These are phyloP conservation scores for Eupelmus urozonus DNA, from an alignment of 2,888 invertebrate species.

Conservation along the genomic window DNA sequence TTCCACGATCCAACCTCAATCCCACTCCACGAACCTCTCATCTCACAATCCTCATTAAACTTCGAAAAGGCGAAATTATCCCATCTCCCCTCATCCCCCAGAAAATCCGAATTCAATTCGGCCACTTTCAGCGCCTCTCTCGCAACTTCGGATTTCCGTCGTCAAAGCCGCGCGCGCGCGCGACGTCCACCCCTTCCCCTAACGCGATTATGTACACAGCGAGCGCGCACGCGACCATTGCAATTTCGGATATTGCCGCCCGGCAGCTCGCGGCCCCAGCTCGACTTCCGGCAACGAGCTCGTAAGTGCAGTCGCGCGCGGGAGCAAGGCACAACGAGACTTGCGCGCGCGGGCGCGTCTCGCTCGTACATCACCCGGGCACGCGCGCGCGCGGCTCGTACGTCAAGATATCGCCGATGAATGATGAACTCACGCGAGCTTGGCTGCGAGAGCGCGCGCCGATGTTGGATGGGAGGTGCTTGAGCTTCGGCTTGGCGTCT, in stretches of 20 bases:
- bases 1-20: too few species aligned
- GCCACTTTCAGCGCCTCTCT: too few species aligned
- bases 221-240: conserved; percentile 15
- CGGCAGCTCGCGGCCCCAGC: too few species aligned
- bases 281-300: not conserved
- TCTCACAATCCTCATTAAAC: too few species aligned
- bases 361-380: conserved; percentile 32
- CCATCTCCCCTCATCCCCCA: too few species aligned
- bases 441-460: not conserved
- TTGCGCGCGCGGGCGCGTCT: conserved; percentile 5
- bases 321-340: not conserved
- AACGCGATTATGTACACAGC: too few species aligned
- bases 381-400: not conserved
- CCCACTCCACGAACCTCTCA: too few species aligned
- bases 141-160: conserved; percentile 16
- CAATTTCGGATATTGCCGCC: conserved; percentile 54
- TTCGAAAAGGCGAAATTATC: too few species aligned
- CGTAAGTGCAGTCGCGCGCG: not conserved
- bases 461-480: too few species aligned
- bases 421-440: conserved; percentile 45
- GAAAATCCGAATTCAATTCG: too few species aligned
- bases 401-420: conserved; percentile 54
- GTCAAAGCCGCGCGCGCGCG: conserved; percentile 3
- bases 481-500: too few species aligned
- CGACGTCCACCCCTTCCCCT: too few species aligned